These are phyloP conservation scores for Ptyas mucosa DNA, from an alignment of 2,113 vertebrate genomes.

Conservation along the genomic window DNA sequence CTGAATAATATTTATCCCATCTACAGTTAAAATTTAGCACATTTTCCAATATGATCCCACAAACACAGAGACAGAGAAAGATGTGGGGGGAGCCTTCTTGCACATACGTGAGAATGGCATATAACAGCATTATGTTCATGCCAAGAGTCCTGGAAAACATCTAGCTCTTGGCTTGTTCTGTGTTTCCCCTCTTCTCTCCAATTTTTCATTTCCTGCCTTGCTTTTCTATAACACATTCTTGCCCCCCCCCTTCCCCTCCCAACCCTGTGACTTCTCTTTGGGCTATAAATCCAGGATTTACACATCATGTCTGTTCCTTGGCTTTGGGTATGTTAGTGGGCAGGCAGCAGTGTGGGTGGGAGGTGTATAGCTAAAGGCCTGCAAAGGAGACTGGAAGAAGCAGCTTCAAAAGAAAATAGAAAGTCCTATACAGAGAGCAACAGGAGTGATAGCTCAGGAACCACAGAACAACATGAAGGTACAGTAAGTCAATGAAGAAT, in stretches of 20 bases:
- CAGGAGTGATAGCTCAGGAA: background rate
- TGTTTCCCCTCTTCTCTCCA: background rate
- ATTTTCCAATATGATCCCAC: background rate
- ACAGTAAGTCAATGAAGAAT: background rate
- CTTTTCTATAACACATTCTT: background rate
- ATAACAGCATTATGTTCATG: background rate
- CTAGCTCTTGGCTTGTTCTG: slow-evolving; percentile 1
- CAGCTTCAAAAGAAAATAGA: background rate
- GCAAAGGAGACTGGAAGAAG: background rate
- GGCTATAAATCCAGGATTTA: slow-evolving; percentile 1
- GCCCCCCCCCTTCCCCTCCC: background rate
- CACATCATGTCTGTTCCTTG: background rate
- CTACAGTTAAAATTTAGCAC: background rate
- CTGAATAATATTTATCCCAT: background rate
- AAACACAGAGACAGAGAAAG: background rate
- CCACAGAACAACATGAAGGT: slow-evolving; percentile 8
- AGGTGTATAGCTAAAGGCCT: background rate
- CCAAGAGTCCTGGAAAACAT: slow-evolving; percentile 22
- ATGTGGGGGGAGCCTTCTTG: background rate
- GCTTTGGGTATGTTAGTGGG: background rate
- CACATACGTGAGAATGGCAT: background rate
- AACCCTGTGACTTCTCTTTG: background rate
- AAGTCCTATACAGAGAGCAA: background rate
- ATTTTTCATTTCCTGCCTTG: slow-evolving; percentile 22
- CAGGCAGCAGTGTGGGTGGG: background rate